These are phyloP conservation scores for Acanthurus tractus DNA, from an alignment of 2,797 vertebrate species.

Conservation along the genomic window DNA sequence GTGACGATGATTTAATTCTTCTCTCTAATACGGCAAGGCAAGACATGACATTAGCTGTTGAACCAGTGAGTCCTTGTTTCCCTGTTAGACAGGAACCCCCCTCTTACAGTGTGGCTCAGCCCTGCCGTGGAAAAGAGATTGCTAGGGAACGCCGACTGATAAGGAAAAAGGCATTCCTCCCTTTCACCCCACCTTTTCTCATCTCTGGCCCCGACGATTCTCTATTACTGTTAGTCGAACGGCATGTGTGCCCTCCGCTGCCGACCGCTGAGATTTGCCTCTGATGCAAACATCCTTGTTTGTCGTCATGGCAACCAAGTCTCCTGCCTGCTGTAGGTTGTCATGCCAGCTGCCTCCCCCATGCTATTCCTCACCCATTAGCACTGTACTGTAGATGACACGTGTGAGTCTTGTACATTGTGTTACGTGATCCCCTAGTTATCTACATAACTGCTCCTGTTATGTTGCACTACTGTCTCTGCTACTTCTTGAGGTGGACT, in stretches of 20 bases:
- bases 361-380: constrained; percentile 68
- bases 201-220: constrained; percentile 41
- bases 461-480: constrained; percentile 1
- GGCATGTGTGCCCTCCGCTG: constrained; percentile 54
- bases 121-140: constrained; percentile 39
- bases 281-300: constrained; percentile 87
- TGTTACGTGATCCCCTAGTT: constrained; percentile 22
- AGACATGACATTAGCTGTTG: constrained; percentile 46
- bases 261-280: constrained; percentile 75
- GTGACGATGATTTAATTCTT: constrained; percentile 56
- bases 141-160: constrained; percentile 22
- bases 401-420: constrained; percentile 37
- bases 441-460: constrained; percentile 46
- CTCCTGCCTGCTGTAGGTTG: constrained; percentile 81
- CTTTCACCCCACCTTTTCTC: constrained; percentile 32
- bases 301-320: constrained; percentile 87
- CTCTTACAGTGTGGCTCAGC: constrained; percentile 12
- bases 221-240: constrained; percentile 55
- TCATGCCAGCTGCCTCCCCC: constrained; percentile 76
- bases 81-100: constrained; percentile 36
- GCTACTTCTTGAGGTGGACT: constrained; percentile 9
- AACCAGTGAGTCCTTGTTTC: constrained; percentile 42
- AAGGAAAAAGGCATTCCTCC: constrained; percentile 35
- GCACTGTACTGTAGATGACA: constrained; percentile 71
- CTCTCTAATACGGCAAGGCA: constrained; percentile 37